These are phyloP conservation scores for Syritta pipiens DNA, from an alignment of 2,888 invertebrate genomes.

Conservation along the genomic window DNA sequence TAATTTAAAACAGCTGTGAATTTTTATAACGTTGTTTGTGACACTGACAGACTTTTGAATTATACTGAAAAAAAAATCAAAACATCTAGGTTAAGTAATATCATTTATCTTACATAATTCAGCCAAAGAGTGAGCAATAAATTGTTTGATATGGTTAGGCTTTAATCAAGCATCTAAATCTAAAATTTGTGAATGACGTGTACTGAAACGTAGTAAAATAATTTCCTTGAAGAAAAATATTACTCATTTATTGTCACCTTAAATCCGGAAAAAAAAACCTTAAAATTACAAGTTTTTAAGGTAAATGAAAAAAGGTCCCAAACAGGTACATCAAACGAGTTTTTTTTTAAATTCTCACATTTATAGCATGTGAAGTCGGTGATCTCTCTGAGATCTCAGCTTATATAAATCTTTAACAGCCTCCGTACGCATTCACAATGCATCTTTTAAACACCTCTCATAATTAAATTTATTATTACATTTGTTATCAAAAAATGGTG, in stretches of 20 bases:
- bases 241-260: not conserved
- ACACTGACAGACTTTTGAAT: too few species aligned
- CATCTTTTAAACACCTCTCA: not conserved
- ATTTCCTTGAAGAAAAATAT: too few species aligned
- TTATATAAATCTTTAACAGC: not conserved
- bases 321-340: conserved; percentile 1
- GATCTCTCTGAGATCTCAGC: not conserved
- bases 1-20: too few species aligned
- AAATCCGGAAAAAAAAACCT: not conserved
- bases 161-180: too few species aligned
- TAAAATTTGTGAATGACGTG: too few species aligned
- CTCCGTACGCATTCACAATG: not conserved
- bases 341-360: not conserved
- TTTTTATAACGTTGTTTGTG: too few species aligned
- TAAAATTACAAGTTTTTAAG: not conserved
- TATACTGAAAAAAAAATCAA: too few species aligned
- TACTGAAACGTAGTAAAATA: too few species aligned
- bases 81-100: too few species aligned
- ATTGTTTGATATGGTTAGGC: too few species aligned
- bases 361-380: not conserved
- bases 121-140: not conserved
- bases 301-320: not conserved
- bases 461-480: too few species aligned
- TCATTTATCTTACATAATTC: not conserved
- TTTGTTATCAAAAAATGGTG: too few species aligned